A percentile compares a stretch with the other conserved stretches of the same genome.
Evolutionary conservation across 2,888 invertebrate genomes (phyloP).

Genomic region (Odontomyia ornata): DNA sequence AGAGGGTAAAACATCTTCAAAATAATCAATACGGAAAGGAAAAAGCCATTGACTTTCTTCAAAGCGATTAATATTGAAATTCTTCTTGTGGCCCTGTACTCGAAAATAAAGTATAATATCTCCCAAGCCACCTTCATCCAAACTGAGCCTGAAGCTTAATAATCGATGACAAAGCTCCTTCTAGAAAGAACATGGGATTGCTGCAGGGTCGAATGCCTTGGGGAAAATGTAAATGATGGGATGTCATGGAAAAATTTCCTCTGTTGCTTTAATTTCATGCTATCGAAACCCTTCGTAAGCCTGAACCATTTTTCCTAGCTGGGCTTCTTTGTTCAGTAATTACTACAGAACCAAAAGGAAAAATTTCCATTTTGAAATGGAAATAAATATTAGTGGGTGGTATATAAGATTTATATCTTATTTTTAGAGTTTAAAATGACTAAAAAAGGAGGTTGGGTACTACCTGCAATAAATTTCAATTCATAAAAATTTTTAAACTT

Average conservation of each 20-base stretch:
- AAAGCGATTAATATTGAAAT: not conserved
- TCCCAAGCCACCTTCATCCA: constrained; percentile 18
- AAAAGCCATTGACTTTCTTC: not conserved
- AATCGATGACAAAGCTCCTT: constrained; percentile 7
- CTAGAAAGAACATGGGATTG: constrained; percentile 8
- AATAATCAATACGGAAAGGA: constrained; percentile 30
- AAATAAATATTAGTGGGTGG: not conserved
- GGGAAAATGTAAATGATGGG: not conserved
- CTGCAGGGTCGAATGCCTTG: not conserved
- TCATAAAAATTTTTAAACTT: too few species aligned
- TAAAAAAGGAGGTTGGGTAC: too few species aligned
- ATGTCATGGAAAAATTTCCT: constrained; percentile 17
- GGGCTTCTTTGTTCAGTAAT: not conserved
- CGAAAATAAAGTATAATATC: too few species aligned
- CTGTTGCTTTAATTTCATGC: constrained; percentile 25
- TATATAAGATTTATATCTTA: not conserved
- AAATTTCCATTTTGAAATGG: constrained; percentile 1
- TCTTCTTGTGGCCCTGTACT: not conserved
- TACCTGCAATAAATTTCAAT: too few species aligned
- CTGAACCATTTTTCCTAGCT: not conserved
- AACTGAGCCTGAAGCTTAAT: not conserved
- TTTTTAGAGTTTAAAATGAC: not conserved
- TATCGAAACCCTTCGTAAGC: constrained; percentile 5
- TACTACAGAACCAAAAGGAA: not conserved
- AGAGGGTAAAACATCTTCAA: constrained; percentile 32